Conservation (phyloP, 2,888 invertebrate genomes). For the Acanthosepion esculentum region DNA sequence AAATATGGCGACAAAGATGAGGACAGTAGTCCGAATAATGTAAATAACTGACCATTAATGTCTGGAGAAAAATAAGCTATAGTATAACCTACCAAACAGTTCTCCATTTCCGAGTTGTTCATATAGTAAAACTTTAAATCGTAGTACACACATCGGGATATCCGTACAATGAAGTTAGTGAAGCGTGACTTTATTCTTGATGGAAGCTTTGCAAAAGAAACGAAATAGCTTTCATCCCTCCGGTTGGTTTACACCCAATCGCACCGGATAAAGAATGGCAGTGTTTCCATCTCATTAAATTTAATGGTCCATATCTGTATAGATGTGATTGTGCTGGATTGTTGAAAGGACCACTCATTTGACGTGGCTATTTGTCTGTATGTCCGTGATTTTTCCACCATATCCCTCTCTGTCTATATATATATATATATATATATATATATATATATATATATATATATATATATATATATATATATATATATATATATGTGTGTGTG, state of each 20-base stretch:
- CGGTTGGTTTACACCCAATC: neutral
- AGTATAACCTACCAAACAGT: neutral
- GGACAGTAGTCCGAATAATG: too few species aligned
- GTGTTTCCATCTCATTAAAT: neutral
- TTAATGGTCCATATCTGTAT: constrained; percentile 1
- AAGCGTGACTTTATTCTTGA: neutral
- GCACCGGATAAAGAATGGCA: constrained; percentile 33
- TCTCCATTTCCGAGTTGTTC: neutral
- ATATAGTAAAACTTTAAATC: neutral
- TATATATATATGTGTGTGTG: neutral
- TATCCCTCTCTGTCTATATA: too few species aligned
- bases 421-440: too few species aligned
- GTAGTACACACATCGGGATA: neutral
- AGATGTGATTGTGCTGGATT: neutral
- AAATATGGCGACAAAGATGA: too few species aligned
- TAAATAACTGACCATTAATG: too few species aligned
- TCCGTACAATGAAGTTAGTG: neutral
- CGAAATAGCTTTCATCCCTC: neutral
- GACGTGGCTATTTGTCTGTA: neutral
- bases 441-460: neutral
- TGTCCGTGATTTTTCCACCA: neutral
- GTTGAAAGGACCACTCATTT: neutral
- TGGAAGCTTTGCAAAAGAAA: neutral
- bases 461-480: neutral
- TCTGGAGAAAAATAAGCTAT: neutral